These are phyloP conservation scores for Hydropsyche betteni DNA, from an alignment of 2,888 invertebrate genomes.

Conservation along the genomic window DNA sequence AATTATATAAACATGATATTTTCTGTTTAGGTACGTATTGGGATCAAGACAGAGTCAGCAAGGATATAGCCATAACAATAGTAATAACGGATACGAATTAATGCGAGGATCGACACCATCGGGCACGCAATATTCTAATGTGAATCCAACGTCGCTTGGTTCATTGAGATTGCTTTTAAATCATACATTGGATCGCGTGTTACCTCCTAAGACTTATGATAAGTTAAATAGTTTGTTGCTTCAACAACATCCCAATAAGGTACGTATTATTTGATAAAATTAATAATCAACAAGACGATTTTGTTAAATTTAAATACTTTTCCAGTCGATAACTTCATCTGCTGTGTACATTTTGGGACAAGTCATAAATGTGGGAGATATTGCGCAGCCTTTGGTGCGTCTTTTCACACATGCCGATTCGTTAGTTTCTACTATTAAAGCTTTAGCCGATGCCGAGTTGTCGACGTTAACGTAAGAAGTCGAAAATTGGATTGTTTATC, in stretches of 20 bases:
- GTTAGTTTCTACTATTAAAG: slow-evolving; percentile 84
- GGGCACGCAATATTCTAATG: slow-evolving; percentile 73
- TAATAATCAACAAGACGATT: too few species aligned
- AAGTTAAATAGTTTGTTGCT: slow-evolving; percentile 80
- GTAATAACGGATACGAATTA: slow-evolving; percentile 62
- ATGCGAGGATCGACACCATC: slow-evolving; percentile 80
- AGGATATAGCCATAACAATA: slow-evolving; percentile 53
- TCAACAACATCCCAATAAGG: slow-evolving; percentile 72
- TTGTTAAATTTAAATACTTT: slow-evolving; percentile 48
- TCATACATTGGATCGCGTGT: slow-evolving; percentile 90
- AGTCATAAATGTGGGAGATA: slow-evolving; percentile 63
- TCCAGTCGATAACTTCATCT: slow-evolving; percentile 79
- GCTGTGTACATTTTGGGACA: slow-evolving; percentile 87
- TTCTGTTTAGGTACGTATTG: slow-evolving; percentile 71
- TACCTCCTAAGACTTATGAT: slow-evolving; percentile 83
- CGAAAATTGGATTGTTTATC: not conserved
- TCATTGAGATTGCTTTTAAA: slow-evolving; percentile 86
- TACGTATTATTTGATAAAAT: not conserved
- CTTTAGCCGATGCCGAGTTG: slow-evolving; percentile 87
- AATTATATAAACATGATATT: slow-evolving; percentile 7
- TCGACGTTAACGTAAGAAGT: slow-evolving; percentile 84
- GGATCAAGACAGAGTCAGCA: slow-evolving; percentile 57
- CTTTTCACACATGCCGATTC: slow-evolving; percentile 87
- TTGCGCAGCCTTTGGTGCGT: slow-evolving; percentile 79
- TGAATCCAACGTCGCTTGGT: slow-evolving; percentile 71